Base-by-base conservation (phyloP, 1,140 invertebrate species). In the Cotesia glomerata region DNA sequence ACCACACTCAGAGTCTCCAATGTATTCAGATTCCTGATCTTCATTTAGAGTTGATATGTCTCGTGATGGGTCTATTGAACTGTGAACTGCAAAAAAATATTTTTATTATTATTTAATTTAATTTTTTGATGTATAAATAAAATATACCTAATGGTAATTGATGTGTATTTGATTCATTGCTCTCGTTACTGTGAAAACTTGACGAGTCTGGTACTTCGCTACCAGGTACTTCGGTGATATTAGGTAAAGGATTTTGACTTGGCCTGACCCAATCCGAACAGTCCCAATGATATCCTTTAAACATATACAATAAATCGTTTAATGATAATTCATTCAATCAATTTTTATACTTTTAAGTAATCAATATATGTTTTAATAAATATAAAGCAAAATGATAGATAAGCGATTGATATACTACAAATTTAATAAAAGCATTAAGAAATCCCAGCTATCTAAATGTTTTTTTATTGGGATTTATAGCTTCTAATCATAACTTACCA, bases 241-340 rank as follows among this genome's bases (percentile, higher is more conserved):
- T 96, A 64, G 95, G 94, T 77, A 97, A 88, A 72, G 94, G 93
- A 83, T 93, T 91, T 86, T 95, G 93, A 84, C 91, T 92, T 78
- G 91, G 91, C 70, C 93, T 90, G 75, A 95, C 93, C 95, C 95
- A 97, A 89, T 98, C 96, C 76, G 95, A 97, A 84, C 95, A 97
- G 88, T 98, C 96, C 96, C 96, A 98, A 89, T 97, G 95, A 88
- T 98, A 98, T 84, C 93, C 94, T 91, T 85, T 84, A 87, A 89
- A 32, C 81, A 18, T 5, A 67, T 8, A 54, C 39, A 67, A 67
- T 4, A 54, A 32, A 13, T 26, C 16, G 13, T 26, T 34, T 67
- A n/a, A n/a, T n/a, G n/a, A n/a, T n/a, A n/a, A n/a, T n/a, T n/a
- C n/a, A n/a, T n/a, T n/a, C n/a, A n/a, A n/a, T n/a, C n/a, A n/a